phyloP scores from a whole-genome alignment of 2,888 invertebrate species.

The Himalopsyche anomala region DNA sequence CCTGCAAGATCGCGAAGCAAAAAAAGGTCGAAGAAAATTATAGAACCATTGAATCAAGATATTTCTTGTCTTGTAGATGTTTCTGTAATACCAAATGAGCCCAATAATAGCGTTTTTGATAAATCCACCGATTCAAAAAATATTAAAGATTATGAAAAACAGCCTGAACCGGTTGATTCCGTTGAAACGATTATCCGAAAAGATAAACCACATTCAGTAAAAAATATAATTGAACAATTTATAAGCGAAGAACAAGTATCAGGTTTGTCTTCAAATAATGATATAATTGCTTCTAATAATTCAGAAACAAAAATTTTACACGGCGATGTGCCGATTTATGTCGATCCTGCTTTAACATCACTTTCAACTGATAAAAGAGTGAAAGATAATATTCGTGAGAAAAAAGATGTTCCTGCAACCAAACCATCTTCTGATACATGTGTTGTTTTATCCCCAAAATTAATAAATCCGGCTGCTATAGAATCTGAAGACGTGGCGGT shows the following conservation, averaged over 20 bases:
- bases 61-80: neutral
- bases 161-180: neutral
- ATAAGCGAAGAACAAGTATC: neutral
- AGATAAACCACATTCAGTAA: neutral
- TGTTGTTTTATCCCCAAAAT: neutral
- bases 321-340: neutral
- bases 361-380: too few species aligned
- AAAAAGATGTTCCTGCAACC: neutral
- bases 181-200: constrained; percentile 38
- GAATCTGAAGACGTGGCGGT: too few species aligned
- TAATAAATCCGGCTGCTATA: neutral
- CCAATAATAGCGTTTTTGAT: constrained; percentile 4
- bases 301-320: neutral
- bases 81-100: neutral
- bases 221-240: neutral
- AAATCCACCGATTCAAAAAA: neutral
- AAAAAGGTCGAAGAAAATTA: neutral
- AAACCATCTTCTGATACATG: neutral
- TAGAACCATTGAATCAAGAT: constrained; percentile 2
- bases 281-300: neutral
- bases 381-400: neutral
- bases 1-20: constrained; percentile 33
- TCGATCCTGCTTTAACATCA: neutral
- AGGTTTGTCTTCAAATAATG: neutral
- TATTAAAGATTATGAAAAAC: constrained; percentile 7